Evolutionary conservation across 1,140 invertebrate genomes (phyloP), one percentile per base, ranked within the genome.

Genomic region (Cyphomyrmex costatus): DNA sequence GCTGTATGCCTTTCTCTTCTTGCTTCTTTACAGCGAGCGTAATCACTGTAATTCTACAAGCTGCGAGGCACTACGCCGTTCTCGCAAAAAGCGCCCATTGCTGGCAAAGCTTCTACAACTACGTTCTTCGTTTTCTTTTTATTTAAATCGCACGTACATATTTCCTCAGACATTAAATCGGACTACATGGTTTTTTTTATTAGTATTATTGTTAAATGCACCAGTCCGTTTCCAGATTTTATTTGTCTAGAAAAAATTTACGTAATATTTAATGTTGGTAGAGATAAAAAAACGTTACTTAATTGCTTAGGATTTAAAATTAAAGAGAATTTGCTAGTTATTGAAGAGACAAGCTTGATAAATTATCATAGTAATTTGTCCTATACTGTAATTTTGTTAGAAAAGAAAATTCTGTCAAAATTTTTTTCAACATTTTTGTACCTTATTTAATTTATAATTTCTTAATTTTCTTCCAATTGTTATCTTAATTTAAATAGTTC

Each of bases 31-130:
- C 79, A 61, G 56, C 51, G 53, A 74, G 53, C 56, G 79, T 83
- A 83, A 83, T 83, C 79, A 83, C 79, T 83, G 79, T 83, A 83
- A 83, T 83, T 42, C 53, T 49, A 60, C 53, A 51, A 79, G 61
- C 79, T 68, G n/a, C 53, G 16, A 33, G 63, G 68, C 66, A 36
- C 65, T 71, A 82, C 53, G 79, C 16, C 66, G 51, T 19, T 42
- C 42, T 66, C 49, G 33, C 68, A 83, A 83, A 83, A 83, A 83
- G 53, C 53, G 30, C 56, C n/a, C 60, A 10, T 46, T 65, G 61
- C 46, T n/a, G 24, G 33, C 19, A 68, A 27, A 73, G 79, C 66
- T 73, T 73, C 30, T 60, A 60, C 36, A 46, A 71, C 16, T 19
- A 7, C 30, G 16, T 71, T 8, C 33, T n/a, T n/a, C 14, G 27